Base-by-base conservation (phyloP, 2,888 invertebrate genomes). In the Dorcus parallelipipedus region DNA sequence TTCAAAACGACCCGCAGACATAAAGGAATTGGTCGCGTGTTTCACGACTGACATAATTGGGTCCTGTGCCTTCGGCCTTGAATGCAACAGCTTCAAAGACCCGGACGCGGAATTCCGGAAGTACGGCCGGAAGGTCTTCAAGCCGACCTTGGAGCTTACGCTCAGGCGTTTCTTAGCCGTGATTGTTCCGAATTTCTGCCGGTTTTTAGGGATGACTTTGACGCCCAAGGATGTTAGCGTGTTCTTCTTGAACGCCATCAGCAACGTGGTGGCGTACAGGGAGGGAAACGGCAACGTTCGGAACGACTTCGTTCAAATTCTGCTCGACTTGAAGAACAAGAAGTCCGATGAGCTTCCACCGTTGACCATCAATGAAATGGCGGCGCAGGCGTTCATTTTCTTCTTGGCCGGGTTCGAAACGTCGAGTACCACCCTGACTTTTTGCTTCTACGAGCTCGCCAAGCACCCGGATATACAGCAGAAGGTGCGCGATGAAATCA, bases 401-500 rank as follows among this genome's bases (percentile, higher is more conserved):
- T 72, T 67, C 40, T 38, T 77, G 1, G 82, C 81, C 20, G 81
- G 81, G 1, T 81, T 78, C 62, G 81, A 81, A 62, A 81, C 82
- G 0, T 79, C 80, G 0, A 78, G 80, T 0, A 72, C 76, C 0
- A 75, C 78, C 0, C 67, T 81, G 50, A 72, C 72, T 17, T 79
- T 76, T 47, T 61, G 75, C 1, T 64, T 76, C 1, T 80, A 76
- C 60, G 74, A 78, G 41, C 62, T 83, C 7, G 78, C 81, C 0
- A 42, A 53, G 3, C 66, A 82, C 61, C 71, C 67, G 1, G 71
- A 77, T 0, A 65, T 81, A 1, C 83, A 83, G 61, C 69, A 77
- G 1, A 79, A 73, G 64, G 58, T 80, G 2, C 70, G 79, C 3
- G 39, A 69, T 2, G 81, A 83, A 66, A 71, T 82, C 8, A 58